Base-by-base conservation (phyloP, 2,888 invertebrate species). In the Hyalella azteca region DNA sequence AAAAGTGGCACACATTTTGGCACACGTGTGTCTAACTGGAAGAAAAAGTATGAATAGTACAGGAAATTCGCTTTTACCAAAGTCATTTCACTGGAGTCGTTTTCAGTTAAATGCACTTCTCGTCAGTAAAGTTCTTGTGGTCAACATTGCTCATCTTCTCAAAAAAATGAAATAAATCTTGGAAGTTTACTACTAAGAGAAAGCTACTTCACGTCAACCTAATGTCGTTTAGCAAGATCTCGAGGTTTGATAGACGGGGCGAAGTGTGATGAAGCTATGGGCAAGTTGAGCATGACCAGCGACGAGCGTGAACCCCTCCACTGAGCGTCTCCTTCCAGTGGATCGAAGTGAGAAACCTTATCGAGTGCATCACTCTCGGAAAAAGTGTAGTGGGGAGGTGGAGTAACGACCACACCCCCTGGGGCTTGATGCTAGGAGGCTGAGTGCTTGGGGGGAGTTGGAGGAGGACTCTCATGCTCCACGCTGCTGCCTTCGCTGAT, bases 401-500 rank as follows among this genome's bases (percentile, higher is more conserved):
- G 36, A 66, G 66, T 36, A 36, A 36, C 7, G 5, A 15, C 9
- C 0, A 7, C 66, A 9, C 66, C 36, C 22, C 36, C 36, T 3
- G 66, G 39, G 36, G 36, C 36, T n/a, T 66, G 66, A 66, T 66
- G 66, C 66, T 66, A 66, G 66, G 66, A 66, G n/a, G 36, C 36
- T n/a, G 36, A 13, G 66, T 66, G 66, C 66, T 80, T 82, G 40
- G 83, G 82, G 19, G 81, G 83, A 4, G 83, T 81, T 29, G 82
- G 81, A 5, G 84, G 84, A 13, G 84, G 84, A n/a, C 80, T 80
- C 45, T 84, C 84, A 41, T 84, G 82, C 73, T 84, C 82, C 40
- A 84, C 81, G 76, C 84, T 84, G 77, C 84, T 84, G 2, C 84
- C 84, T 73, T 84, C 84, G 39, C 84, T 82, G 49, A 84, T 84